Evolutionary conservation across 1,140 invertebrate genomes (phyloP).

Genomic region (Diabrotica undecimpunctata): DNA sequence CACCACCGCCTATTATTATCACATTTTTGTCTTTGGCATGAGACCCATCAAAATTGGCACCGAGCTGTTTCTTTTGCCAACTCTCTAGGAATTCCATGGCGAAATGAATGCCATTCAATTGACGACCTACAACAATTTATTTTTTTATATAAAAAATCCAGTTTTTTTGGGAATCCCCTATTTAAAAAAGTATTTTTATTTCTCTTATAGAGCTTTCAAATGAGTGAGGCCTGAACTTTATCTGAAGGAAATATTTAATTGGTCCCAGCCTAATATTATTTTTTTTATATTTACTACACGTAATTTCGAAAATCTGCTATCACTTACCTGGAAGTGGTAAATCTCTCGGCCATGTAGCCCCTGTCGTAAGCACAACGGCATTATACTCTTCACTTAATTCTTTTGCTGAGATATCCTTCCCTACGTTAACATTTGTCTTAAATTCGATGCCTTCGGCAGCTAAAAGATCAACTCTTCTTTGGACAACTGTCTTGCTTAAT

Average conservation of each 20-base stretch:
- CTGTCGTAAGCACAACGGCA: slow-evolving; percentile 85
- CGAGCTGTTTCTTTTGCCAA: slow-evolving; percentile 95
- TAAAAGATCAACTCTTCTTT: slow-evolving; percentile 83
- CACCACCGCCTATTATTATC: slow-evolving; percentile 95
- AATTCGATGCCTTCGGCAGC: slow-evolving; percentile 89
- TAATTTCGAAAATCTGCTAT: neutral
- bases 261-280: too few relatives aligned
- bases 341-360: slow-evolving; percentile 96
- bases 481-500: slow-evolving; percentile 87
- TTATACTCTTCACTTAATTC: slow-evolving; percentile 69
- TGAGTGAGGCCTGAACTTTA: too few relatives aligned
- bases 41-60: slow-evolving; percentile 55
- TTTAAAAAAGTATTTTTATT: neutral
- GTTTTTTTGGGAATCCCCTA: neutral
- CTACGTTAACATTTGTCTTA: slow-evolving; percentile 85
- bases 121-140: slow-evolving; percentile 32
- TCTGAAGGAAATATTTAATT: too few relatives aligned
- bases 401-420: slow-evolving; percentile 81
- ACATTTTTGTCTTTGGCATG: slow-evolving; percentile 92
- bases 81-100: slow-evolving; percentile 97
- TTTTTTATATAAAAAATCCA: neutral
- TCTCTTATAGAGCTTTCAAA: too few relatives aligned
- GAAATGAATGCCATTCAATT: slow-evolving; percentile 81
- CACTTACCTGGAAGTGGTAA: slow-evolving; percentile 74
- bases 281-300: too few relatives aligned